A percentile compares a stretch with the other conserved stretches of the same genome.
These are phyloP conservation scores for Nibea coibor DNA, from an alignment of 2,113 vertebrate species.

Conservation along the genomic window DNA sequence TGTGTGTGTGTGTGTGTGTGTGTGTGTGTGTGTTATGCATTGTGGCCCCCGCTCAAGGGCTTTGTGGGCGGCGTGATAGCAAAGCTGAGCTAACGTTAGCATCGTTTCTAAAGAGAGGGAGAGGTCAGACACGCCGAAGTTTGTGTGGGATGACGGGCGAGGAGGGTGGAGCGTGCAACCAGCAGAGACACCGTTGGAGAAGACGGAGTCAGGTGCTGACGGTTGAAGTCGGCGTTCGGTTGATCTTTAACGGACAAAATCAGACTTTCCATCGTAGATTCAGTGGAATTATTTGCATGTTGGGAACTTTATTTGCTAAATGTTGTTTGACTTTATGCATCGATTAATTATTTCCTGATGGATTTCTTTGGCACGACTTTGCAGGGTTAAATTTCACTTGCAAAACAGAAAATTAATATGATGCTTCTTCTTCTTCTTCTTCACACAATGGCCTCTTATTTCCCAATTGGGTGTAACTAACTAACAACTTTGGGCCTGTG, in stretches of 20 bases:
- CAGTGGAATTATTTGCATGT: not conserved
- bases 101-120: slow-evolving; percentile 44
- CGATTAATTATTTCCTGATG: not conserved
- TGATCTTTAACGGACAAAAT: not conserved
- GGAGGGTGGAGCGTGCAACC: slow-evolving; percentile 27
- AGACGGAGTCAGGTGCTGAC: not conserved
- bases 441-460: not conserved
- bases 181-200: slow-evolving; percentile 13
- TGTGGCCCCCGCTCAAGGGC: slow-evolving; percentile 56
- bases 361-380: not conserved
- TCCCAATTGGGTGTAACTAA: not conserved
- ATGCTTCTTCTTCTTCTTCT: not conserved
- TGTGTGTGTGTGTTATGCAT: slow-evolving; percentile 51
- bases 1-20: slow-evolving; percentile 67
- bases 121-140: slow-evolving; percentile 41
- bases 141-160: slow-evolving; percentile 12
- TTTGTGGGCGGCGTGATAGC: slow-evolving; percentile 53
- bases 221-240: too few relatives aligned
- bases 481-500: not conserved
- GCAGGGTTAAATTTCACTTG: not conserved
- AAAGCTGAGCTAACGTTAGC: slow-evolving; percentile 66
- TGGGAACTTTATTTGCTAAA: not conserved
- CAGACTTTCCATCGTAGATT: too few relatives aligned
- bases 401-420: not conserved
- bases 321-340: too few relatives aligned